Evolutionary conservation across 2,113 vertebrate genomes (phyloP).

Genomic region (Lanius collurio): DNA sequence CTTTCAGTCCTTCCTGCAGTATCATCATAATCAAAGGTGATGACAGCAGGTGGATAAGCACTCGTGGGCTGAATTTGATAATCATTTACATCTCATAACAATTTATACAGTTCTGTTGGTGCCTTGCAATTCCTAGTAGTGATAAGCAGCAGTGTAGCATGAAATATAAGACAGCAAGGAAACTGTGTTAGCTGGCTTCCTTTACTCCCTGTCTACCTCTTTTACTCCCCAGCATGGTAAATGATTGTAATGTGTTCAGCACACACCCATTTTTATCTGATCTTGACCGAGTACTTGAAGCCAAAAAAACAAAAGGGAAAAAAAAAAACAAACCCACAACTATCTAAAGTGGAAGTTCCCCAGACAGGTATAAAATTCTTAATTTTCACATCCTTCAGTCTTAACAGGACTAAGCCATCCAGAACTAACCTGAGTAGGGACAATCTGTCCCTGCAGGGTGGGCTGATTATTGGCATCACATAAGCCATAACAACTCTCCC

Average conservation of each 20-base stretch:
- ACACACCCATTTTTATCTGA: not conserved
- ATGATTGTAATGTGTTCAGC: not conserved
- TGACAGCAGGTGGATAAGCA: not conserved
- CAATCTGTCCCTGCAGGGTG: not conserved
- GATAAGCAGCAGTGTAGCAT: not conserved
- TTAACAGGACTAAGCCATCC: not conserved
- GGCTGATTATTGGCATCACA: not conserved
- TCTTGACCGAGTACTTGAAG: not conserved
- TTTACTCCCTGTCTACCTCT: not conserved
- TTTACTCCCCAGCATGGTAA: not conserved
- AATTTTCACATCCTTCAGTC: not conserved
- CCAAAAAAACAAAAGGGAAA: not conserved
- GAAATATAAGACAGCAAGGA: not conserved
- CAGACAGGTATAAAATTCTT: not conserved
- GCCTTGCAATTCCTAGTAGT: not conserved
- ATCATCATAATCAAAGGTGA: not conserved
- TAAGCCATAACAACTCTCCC: not conserved
- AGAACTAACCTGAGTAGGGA: not conserved
- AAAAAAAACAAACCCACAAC: fast-evolving
- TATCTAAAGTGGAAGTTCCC: not conserved
- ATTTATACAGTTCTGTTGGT: not conserved
- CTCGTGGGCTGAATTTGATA: not conserved
- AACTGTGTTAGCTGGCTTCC: not conserved
- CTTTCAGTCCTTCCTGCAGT: not conserved
- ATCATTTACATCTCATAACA: not conserved